phyloP scores from a whole-genome alignment of 2,113 vertebrate species.

The Xiphophorus hellerii region DNA sequence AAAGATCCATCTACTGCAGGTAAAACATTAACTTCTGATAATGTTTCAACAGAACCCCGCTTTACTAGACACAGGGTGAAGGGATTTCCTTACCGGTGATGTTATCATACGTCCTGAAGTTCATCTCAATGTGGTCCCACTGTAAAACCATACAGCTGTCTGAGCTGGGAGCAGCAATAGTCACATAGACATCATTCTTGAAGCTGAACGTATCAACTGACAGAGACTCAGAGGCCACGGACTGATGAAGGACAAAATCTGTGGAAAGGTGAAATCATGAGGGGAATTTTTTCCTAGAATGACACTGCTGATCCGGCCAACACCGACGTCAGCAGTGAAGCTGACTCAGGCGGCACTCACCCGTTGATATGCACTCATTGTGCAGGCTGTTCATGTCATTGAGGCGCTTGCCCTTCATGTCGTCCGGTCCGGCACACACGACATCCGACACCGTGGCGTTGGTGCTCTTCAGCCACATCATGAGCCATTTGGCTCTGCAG shows the following conservation, averaged over 20 bases:
- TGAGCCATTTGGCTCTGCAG: slow-evolving; percentile 97
- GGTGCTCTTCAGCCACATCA: slow-evolving; percentile 95
- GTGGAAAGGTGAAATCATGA: slow-evolving; percentile 48
- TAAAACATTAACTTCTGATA: no score
- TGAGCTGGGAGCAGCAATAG: slow-evolving; percentile 92
- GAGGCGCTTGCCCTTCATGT: slow-evolving; percentile 93
- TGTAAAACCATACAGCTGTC: slow-evolving; percentile 98
- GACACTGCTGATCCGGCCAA: slow-evolving; percentile 24
- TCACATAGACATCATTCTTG: slow-evolving; percentile 95
- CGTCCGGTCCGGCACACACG: slow-evolving; percentile 89
- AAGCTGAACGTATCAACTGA: slow-evolving; percentile 94
- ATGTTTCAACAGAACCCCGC: no score
- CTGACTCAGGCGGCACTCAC: slow-evolving; percentile 68
- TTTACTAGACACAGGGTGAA: not conserved
- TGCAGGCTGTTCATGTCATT: slow-evolving; percentile 92
- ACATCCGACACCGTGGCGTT: slow-evolving; percentile 97
- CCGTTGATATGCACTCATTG: slow-evolving; percentile 93
- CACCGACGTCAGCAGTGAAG: not conserved
- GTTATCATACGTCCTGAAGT: slow-evolving; percentile 97
- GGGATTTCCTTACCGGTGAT: slow-evolving; percentile 85
- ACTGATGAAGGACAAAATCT: slow-evolving; percentile 97
- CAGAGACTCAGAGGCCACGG: slow-evolving; percentile 90
- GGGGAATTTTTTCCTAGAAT: not conserved
- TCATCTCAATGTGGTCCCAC: slow-evolving; percentile 99
- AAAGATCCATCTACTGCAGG: no score